Percentiles rank a stretch among this genome's conserved stretches.
These are phyloP conservation scores for Agonum fuliginosum DNA, from an alignment of 2,888 invertebrate genomes.

Conservation along the genomic window DNA sequence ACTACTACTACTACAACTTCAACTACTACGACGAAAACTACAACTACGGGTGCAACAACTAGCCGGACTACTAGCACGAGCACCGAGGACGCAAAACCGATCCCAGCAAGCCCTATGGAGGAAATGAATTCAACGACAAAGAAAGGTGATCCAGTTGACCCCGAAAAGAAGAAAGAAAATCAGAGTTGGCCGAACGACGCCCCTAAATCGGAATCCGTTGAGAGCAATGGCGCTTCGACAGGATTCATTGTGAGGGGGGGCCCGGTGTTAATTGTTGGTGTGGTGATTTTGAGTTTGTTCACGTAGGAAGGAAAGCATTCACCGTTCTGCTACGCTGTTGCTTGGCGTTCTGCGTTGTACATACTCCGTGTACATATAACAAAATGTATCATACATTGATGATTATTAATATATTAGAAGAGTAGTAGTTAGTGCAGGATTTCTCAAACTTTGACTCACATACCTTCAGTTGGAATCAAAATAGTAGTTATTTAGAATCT, in stretches of 20 bases:
- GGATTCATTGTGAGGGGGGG: constrained; percentile 37
- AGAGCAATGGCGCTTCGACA: constrained; percentile 18
- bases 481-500: neutral
- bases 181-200: constrained; percentile 66
- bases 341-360: constrained; percentile 44
- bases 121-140: constrained; percentile 64
- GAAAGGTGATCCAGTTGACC: constrained; percentile 63
- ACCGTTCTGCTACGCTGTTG: constrained; percentile 27
- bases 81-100: constrained; percentile 73
- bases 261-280: constrained; percentile 46
- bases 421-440: constrained; percentile 30
- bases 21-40: constrained; percentile 75
- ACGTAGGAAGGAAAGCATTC: constrained; percentile 34
- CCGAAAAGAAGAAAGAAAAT: constrained; percentile 71
- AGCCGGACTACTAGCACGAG: constrained; percentile 75
- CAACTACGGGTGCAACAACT: constrained; percentile 78
- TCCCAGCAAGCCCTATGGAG: constrained; percentile 70
- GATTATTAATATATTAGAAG: constrained; percentile 45
- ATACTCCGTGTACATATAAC: constrained; percentile 54
- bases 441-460: constrained; percentile 21
- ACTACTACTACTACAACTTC: constrained; percentile 79
- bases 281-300: neutral
- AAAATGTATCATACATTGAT: constrained; percentile 49
- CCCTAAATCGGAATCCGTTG: constrained; percentile 46
- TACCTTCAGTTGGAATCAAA: neutral